Conservation (phyloP, 2,113 vertebrate species). For the Pedetes capensis region DNA sequence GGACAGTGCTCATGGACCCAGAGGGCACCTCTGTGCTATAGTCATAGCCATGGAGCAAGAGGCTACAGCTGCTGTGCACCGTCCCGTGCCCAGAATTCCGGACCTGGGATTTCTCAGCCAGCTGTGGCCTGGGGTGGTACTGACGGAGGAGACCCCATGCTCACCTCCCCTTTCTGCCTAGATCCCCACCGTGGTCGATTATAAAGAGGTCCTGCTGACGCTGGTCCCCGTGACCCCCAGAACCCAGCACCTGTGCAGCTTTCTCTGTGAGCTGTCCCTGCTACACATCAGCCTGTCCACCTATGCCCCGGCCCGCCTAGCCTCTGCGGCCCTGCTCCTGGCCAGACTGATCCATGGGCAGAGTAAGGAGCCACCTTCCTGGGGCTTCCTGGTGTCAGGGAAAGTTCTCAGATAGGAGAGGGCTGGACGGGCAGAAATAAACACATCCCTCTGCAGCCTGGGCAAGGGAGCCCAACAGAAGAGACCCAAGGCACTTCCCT, state of each 20-base stretch:
- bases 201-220: slow-evolving; percentile 91
- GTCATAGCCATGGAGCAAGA: background rate
- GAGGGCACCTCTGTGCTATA: background rate
- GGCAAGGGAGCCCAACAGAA: background rate
- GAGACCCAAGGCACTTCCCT: background rate
- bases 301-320: slow-evolving; percentile 88
- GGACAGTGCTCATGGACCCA: background rate
- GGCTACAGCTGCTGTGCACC: accelerated
- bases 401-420: background rate
- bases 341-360: slow-evolving; percentile 90
- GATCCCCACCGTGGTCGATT: slow-evolving; percentile 94
- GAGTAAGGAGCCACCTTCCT: slow-evolving; percentile 79
- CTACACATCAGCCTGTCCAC: slow-evolving; percentile 88
- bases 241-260: slow-evolving; percentile 91
- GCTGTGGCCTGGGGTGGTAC: too few species aligned
- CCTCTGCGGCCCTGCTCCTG: slow-evolving; percentile 90
- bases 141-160: accelerated
- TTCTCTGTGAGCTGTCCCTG: slow-evolving; percentile 95
- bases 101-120: too few species aligned
- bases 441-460: accelerated
- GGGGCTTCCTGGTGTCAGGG: background rate
- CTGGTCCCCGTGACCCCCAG: slow-evolving; percentile 85
- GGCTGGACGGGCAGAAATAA: background rate
- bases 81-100: background rate
- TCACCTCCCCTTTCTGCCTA: slow-evolving; percentile 40